phyloP scores from a whole-genome alignment of 2,113 vertebrate species.

The Hypanus sabinus region DNA sequence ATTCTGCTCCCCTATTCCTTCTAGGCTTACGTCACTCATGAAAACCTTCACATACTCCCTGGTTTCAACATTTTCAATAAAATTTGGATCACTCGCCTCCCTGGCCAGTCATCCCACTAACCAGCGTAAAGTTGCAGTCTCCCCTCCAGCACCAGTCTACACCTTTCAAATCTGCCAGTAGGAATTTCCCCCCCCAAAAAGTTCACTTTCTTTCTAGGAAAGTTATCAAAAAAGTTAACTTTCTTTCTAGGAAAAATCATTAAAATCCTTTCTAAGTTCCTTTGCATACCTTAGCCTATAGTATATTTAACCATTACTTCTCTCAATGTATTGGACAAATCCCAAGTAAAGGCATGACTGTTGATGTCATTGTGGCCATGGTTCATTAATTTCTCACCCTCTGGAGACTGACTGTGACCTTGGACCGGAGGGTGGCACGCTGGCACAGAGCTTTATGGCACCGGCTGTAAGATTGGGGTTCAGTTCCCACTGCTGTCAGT shows the following conservation, averaged over 20 bases:
- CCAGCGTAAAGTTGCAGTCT: neutral
- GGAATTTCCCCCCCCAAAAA: neutral
- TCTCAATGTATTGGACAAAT: neutral
- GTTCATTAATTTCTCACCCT: neutral
- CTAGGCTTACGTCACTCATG: neutral
- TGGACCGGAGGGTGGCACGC: neutral
- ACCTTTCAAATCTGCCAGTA: neutral
- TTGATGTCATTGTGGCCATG: neutral
- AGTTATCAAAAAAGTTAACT: neutral
- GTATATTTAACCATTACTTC: neutral
- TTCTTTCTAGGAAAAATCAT: neutral
- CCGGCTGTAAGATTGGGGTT: too few species aligned
- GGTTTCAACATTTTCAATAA: neutral
- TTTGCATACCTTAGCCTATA: neutral
- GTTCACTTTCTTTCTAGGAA: neutral
- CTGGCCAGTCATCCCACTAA: neutral
- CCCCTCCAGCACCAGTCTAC: too few species aligned
- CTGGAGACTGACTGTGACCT: neutral
- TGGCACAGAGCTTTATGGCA: too few species aligned
- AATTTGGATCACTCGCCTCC: neutral
- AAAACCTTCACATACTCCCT: neutral
- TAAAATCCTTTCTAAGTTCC: neutral
- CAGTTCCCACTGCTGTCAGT: too few species aligned
- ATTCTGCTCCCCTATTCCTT: neutral
- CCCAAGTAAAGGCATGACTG: neutral